A percentile compares a stretch with the other conserved stretches of the same genome.
These are phyloP conservation scores for Prosopocoilus inquinatus DNA, from an alignment of 2,888 invertebrate genomes.

Conservation along the genomic window DNA sequence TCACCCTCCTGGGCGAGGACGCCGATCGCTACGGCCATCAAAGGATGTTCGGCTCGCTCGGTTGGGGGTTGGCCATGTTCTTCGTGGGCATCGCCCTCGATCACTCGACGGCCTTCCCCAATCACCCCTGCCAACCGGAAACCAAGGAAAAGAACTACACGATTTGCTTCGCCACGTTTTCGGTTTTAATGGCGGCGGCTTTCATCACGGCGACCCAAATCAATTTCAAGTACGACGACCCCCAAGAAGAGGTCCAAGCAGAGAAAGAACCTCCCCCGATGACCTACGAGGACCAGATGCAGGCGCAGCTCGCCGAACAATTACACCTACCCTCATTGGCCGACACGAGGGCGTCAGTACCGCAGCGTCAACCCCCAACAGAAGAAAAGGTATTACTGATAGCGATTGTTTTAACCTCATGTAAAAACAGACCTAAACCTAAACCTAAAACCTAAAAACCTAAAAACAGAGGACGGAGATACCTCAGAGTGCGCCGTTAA, in stretches of 20 bases:
- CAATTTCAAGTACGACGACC: conserved; percentile 65
- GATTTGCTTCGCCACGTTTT: conserved; percentile 97
- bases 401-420: no score
- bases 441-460: no score
- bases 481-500: no score
- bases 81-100: conserved; percentile 95
- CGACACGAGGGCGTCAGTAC: conserved; percentile 61
- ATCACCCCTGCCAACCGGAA: conserved; percentile 88
- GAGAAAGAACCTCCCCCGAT: conserved; percentile 49
- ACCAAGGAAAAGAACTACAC: conserved; percentile 96
- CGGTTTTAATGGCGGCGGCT: conserved; percentile 94
- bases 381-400: conserved; percentile 58
- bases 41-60: conserved; percentile 96
- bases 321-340: conserved; percentile 75
- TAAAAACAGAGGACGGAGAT: no score
- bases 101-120: conserved; percentile 93
- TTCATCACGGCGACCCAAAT: conserved; percentile 89
- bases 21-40: conserved; percentile 83
- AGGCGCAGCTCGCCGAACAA: conserved; percentile 81
- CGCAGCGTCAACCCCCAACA: conserved; percentile 40
- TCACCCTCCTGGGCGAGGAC: conserved; percentile 79
- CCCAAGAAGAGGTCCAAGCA: conserved; percentile 35
- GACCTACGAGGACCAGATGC: conserved; percentile 73
- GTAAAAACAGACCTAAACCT: no score
- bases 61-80: conserved; percentile 99